A percentile compares a stretch with the other conserved stretches of the same genome.
These are phyloP conservation scores for Micrastur ruficollis DNA, from an alignment of 2,797 vertebrate species.

Conservation along the genomic window DNA sequence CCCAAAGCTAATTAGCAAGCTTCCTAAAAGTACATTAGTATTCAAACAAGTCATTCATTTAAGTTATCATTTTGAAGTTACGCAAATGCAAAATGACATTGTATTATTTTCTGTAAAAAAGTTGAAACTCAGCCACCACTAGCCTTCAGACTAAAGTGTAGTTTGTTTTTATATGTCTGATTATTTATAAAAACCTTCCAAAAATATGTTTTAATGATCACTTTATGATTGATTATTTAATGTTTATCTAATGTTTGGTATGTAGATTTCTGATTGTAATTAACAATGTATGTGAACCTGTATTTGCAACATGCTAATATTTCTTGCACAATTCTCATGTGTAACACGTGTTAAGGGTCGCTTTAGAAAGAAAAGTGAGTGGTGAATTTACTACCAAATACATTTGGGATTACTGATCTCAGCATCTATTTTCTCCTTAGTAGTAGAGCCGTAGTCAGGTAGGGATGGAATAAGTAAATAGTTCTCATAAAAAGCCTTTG, in stretches of 20 bases:
- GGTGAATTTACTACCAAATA: background rate
- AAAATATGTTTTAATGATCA: background rate
- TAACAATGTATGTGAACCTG: background rate
- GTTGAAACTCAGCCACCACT: background rate
- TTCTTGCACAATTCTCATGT: background rate
- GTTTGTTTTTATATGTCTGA: background rate
- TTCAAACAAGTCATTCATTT: background rate
- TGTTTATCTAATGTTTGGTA: background rate
- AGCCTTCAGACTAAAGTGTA: background rate
- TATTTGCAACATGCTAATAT: background rate
- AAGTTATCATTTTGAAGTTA: background rate
- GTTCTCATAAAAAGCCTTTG: background rate
- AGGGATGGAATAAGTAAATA: background rate
- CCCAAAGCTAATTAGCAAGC: background rate
- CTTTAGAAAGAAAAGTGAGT: background rate
- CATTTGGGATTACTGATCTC: background rate
- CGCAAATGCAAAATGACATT: background rate
- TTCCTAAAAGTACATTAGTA: background rate
- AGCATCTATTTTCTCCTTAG: background rate
- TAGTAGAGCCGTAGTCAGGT: background rate
- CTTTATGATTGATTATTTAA: background rate
- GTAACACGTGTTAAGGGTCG: background rate
- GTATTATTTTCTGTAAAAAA: constrained; percentile 7
- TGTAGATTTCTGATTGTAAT: background rate
- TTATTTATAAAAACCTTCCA: background rate